Evolutionary conservation across 2,797 vertebrate species (phyloP).

Genomic region (Mallotus villosus): DNA sequence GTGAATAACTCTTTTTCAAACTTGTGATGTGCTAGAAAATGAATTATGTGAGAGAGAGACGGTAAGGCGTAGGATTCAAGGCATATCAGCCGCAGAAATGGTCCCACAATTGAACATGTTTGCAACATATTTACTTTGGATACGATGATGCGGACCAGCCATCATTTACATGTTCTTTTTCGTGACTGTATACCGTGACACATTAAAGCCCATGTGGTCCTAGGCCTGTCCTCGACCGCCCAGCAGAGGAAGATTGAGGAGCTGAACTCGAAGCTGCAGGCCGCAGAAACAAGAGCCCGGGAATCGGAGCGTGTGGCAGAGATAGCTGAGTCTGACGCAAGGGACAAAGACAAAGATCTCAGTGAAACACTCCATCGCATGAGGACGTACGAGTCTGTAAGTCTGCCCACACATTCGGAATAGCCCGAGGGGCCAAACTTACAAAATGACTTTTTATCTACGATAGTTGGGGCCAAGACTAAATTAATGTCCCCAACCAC

Average conservation of each 20-base stretch:
- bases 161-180: neutral
- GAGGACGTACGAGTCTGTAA: conserved; percentile 88
- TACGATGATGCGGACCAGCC: neutral
- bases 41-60: neutral
- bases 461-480: conserved; percentile 22
- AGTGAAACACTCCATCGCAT: conserved; percentile 84
- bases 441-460: conserved; percentile 2
- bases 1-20: conserved; percentile 55
- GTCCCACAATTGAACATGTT: neutral
- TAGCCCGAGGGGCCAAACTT: too few relatives aligned
- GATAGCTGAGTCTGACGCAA: conserved; percentile 86
- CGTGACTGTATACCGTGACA: neutral
- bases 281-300: conserved; percentile 71
- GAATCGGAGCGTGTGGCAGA: conserved; percentile 80
- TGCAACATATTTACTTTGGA: neutral
- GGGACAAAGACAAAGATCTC: conserved; percentile 90
- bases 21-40: neutral
- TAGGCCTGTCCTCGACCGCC: conserved; percentile 66
- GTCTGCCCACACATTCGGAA: conserved; percentile 15
- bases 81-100: neutral
- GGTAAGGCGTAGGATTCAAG: neutral
- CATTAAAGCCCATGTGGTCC: neutral
- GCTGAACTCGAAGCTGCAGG: conserved; percentile 77
- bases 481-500: conserved; percentile 19
- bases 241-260: conserved; percentile 79